A percentile compares a stretch with the other conserved stretches of the same genome.
Conservation (phyloP, 1,140 invertebrate genomes). For the Theocolax elegans region DNA sequence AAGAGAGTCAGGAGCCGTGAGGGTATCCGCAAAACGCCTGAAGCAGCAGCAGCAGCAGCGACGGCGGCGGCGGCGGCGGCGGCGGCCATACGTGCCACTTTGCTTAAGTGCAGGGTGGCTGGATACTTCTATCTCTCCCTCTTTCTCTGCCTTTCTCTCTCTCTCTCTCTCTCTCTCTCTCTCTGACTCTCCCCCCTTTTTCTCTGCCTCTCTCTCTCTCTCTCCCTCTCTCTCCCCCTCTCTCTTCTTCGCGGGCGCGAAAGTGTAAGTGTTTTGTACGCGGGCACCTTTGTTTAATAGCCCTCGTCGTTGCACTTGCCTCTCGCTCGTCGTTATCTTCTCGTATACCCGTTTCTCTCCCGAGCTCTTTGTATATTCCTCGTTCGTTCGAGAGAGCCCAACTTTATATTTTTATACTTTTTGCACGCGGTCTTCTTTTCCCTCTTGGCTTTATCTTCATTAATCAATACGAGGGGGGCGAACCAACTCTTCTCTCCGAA, state of each 20-base stretch:
- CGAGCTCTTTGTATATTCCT: conserved; percentile 22
- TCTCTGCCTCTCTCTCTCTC: conserved; percentile 4
- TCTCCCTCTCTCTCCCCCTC: not conserved
- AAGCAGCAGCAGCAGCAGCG: not conserved
- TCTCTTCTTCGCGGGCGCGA: conserved; percentile 18
- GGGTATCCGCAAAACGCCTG: conserved; percentile 27
- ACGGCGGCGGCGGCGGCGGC: conserved; percentile 23
- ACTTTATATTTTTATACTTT: not conserved
- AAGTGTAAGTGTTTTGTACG: conserved; percentile 54
- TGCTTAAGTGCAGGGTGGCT: conserved; percentile 55
- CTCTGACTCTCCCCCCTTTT: not conserved
- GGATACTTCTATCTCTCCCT: not conserved
- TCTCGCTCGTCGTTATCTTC: conserved; percentile 32
- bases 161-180: conserved; percentile 1
- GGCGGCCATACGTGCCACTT: conserved; percentile 53
- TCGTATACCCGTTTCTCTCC: not conserved
- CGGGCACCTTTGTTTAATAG: conserved; percentile 39
- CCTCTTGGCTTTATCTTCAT: conserved; percentile 31
- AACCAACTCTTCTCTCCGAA: no score
- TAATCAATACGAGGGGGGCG: conserved; percentile 28
- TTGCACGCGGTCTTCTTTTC: not conserved
- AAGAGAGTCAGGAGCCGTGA: not conserved
- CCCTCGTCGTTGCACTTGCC: conserved; percentile 40
- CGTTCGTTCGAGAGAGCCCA: not conserved
- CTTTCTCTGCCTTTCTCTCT: conserved; percentile 10